Percentiles rank a stretch among this genome's conserved stretches.
These are phyloP conservation scores for Pristionchus arcanus DNA, from an alignment of 2,888 invertebrate genomes.

Conservation along the genomic window DNA sequence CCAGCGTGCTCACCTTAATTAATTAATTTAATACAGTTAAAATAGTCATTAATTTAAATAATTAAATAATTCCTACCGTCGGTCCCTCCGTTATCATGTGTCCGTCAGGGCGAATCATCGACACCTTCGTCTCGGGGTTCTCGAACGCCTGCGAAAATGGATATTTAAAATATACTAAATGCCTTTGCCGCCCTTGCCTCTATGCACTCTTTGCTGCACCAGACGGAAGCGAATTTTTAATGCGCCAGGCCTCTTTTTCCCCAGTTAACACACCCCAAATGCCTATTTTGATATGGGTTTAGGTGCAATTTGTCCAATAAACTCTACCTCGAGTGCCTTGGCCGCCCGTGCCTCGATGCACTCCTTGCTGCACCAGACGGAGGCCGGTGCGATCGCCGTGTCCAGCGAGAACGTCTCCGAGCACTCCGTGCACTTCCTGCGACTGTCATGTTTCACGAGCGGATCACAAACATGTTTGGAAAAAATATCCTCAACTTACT, in stretches of 20 bases:
- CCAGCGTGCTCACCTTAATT: background rate
- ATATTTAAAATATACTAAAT: too few relatives aligned
- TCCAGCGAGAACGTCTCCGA: background rate
- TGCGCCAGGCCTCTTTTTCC: too few relatives aligned
- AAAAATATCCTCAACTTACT: too few relatives aligned
- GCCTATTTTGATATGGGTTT: too few relatives aligned
- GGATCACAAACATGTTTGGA: too few relatives aligned
- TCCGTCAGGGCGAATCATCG: conserved; percentile 22
- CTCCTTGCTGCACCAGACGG: conserved; percentile 55
- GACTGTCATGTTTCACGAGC: background rate
- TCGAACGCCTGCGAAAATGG: background rate
- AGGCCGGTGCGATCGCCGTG: background rate
- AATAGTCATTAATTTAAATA: background rate
- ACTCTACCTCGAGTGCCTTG: conserved; percentile 41
- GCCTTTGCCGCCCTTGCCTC: too few relatives aligned
- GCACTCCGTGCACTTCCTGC: conserved; percentile 55
- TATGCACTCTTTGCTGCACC: too few relatives aligned
- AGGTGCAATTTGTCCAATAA: background rate
- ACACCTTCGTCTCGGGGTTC: conserved; percentile 1
- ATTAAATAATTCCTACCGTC: background rate
- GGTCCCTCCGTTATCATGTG: conserved; percentile 42
- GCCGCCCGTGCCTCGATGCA: conserved; percentile 52
- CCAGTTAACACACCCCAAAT: too few relatives aligned
- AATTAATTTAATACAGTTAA: background rate
- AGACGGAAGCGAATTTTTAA: too few relatives aligned